phyloP scores from a whole-genome alignment of 1,140 invertebrate genomes.

The Sesamia nonagrioides region DNA sequence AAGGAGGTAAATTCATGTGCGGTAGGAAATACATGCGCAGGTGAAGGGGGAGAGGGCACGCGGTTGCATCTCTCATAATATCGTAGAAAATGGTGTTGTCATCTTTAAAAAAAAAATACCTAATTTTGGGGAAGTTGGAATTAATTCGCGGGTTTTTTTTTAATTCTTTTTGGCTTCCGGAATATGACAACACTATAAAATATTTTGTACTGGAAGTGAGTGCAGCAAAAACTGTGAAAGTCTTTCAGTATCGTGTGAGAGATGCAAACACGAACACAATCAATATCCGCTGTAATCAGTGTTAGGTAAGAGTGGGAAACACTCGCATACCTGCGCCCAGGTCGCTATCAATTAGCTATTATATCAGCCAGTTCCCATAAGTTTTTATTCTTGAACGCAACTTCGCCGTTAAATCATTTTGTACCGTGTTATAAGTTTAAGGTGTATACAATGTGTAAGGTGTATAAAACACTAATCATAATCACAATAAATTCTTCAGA shows the following conservation, averaged over 20 bases:
- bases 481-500: slow-evolving; percentile 1
- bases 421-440: slow-evolving; percentile 24
- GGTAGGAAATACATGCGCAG: too few species aligned
- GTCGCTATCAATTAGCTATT: slow-evolving; percentile 66
- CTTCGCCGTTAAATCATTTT: slow-evolving; percentile 42
- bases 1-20: too few species aligned
- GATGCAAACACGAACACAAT: slow-evolving; percentile 73
- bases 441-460: slow-evolving; percentile 7
- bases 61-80: too few species aligned
- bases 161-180: background rate
- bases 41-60: too few species aligned
- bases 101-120: too few species aligned
- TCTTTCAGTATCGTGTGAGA: slow-evolving; percentile 63
- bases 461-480: slow-evolving; percentile 8
- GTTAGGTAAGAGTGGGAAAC: slow-evolving; percentile 80
- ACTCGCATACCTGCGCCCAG: slow-evolving; percentile 61
- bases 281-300: slow-evolving; percentile 77
- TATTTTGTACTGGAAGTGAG: slow-evolving; percentile 52
- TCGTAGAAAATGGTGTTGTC: too few species aligned
- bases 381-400: slow-evolving; percentile 71
- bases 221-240: slow-evolving; percentile 68
- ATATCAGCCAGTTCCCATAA: slow-evolving; percentile 71
- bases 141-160: too few species aligned
- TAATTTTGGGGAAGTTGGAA: too few species aligned
- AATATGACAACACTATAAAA: slow-evolving; percentile 1